phyloP scores from a whole-genome alignment of 2,797 vertebrate species.

The Chelon labrosus region DNA sequence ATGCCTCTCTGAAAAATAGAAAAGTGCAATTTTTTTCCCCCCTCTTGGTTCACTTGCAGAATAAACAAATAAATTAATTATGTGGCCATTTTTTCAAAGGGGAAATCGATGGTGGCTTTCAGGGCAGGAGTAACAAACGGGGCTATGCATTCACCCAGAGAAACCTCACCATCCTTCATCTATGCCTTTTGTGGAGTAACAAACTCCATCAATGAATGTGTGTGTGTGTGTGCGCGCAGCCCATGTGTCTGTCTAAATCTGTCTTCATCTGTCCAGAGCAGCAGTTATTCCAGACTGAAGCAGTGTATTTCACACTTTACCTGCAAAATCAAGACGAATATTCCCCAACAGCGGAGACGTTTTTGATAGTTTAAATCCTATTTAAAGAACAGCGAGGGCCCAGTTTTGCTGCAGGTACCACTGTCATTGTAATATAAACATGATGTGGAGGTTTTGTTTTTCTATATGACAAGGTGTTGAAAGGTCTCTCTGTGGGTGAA shows the following conservation, averaged over 20 bases:
- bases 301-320: constrained; percentile 51
- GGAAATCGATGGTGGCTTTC: constrained; percentile 76
- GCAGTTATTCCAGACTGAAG: constrained; percentile 45
- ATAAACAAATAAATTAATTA: constrained; percentile 82
- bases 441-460: constrained; percentile 50
- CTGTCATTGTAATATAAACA: constrained; percentile 59
- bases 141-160: constrained; percentile 62
- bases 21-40: constrained; percentile 26
- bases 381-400: constrained; percentile 43
- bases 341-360: constrained; percentile 26
- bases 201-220: constrained; percentile 42
- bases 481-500: constrained; percentile 64
- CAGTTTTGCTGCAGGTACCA: constrained; percentile 46
- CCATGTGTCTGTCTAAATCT: constrained; percentile 36
- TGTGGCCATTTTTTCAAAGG: constrained; percentile 55
- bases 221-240: constrained; percentile 12
- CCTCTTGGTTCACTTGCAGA: constrained; percentile 45
- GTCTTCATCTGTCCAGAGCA: constrained; percentile 59
- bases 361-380: constrained; percentile 46
- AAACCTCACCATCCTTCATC: constrained; percentile 67
- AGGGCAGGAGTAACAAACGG: constrained; percentile 70
- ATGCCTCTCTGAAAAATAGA: constrained; percentile 61
- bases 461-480: constrained; percentile 67
- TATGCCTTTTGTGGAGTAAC: constrained; percentile 57
- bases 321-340: constrained; percentile 47